Base-by-base conservation (phyloP, 2,888 invertebrate genomes). In the Dexiosoma caninum region DNA sequence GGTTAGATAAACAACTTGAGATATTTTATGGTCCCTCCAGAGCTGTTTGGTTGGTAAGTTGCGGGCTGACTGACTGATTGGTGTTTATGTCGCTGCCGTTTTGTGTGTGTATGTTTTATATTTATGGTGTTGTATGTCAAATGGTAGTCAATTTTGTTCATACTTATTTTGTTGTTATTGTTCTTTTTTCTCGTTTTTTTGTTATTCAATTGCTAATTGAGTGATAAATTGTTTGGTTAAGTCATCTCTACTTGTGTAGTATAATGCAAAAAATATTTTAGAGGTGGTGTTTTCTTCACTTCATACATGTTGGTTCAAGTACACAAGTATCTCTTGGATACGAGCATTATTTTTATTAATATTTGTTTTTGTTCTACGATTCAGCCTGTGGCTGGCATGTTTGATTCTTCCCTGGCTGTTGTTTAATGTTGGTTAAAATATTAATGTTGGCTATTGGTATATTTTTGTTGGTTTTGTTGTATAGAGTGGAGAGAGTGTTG, bases 181-280 rank as follows among this genome's bases (percentile, higher is more conserved):
- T 44, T 40, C 0, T 46, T 37, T 37, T 53, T 27, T 14, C 21
- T 1, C 16, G 6, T 14, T 51, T 32, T 55, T 71, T 86, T 86
- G 85, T 87, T 87, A 86, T 87, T 86, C 86, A 87, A 84, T 88
- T 87, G 88, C 87, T 87, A 87, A 87, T 87, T 87, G 87, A 87
- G 87, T 87, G 87, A 88, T 87, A 87, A 87, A 87, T 87, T 87
- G 87, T 78, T 78, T 78, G 78, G 67, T 78, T 78, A 78, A 78
- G 78, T 72, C 82, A 82, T 74, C 77, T 82, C 77, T 75, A 69
- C 57, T 79, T 72, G 66, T n/a, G 30, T 27, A 53, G 30, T 64
- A 67, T 67, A 57, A 37, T 59, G 30, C 70, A 67, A 85, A 85
- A 85, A 77, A 40, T 37, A 5, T 46, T 51, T 53, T 30, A 14